Conservation (phyloP, 2,888 invertebrate species). For the Apodemia zela region DNA sequence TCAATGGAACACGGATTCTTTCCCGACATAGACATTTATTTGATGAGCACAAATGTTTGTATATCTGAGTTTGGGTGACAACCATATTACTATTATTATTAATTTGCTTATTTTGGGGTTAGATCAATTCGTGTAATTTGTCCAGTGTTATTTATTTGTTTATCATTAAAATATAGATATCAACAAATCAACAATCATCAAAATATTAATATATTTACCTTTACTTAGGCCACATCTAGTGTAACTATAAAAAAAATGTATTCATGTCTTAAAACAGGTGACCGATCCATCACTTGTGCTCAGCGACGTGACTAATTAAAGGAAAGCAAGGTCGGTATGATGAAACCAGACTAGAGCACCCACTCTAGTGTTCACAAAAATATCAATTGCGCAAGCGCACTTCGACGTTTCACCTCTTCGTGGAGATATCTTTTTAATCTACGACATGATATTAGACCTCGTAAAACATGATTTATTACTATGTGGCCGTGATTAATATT, state of each 20-base stretch:
- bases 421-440: slow-evolving; percentile 12
- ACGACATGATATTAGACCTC: slow-evolving; percentile 6
- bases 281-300: slow-evolving; percentile 71
- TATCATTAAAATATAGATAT: too few species aligned
- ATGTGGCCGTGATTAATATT: neutral
- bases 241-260: slow-evolving; percentile 25
- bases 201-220: too few species aligned
- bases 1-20: too few species aligned
- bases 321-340: slow-evolving; percentile 71
- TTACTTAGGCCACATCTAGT: slow-evolving; percentile 30
- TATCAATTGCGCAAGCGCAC: slow-evolving; percentile 46
- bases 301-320: slow-evolving; percentile 65
- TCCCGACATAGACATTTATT: too few species aligned
- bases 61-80: too few species aligned
- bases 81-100: too few species aligned
- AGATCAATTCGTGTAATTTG: too few species aligned
- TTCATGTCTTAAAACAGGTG: slow-evolving; percentile 52
- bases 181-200: too few species aligned
- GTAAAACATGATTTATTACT: slow-evolving; percentile 11
- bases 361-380: slow-evolving; percentile 52
- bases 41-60: too few species aligned
- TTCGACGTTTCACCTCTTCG: slow-evolving; percentile 29
- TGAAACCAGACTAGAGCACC: slow-evolving; percentile 60
- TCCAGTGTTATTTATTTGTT: too few species aligned
- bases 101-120: too few species aligned